Evolutionary conservation across 2,888 invertebrate genomes (phyloP), one percentile per base, ranked within the genome.

Genomic region (Cantharis rufa): DNA sequence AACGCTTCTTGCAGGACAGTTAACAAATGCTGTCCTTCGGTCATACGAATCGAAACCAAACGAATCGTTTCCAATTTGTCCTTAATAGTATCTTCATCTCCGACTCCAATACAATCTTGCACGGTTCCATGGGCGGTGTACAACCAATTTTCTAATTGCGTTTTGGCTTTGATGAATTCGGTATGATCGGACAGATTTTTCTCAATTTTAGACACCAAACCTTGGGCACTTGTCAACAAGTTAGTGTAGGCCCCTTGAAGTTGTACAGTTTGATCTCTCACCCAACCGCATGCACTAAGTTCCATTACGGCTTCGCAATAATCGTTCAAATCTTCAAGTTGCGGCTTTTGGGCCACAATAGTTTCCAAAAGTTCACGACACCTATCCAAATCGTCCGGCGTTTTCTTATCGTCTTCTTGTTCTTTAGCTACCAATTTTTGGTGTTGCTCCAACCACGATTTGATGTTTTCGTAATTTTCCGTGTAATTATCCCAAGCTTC

Each of bases 121-220:
- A 98, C 92, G 4, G 94, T 93, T 28, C 94, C 94, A 82, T 94
- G 94, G 27, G 96, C 95, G 61, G 93, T 92, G 75, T 93, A 92
- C 24, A 97, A 89, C 98, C 98, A 98, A 77, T 92, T 91, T 80
- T 95, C 93, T 82, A 97, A 90, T 83, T 95, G 94, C 78, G 93
- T 92, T 85, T 96, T 96, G 15, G 95, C 95, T 83, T 95, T 95
- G 9, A 96, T 90, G 87, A 97, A 97, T 85, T 97, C 96, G 0
- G 95, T 96, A 85, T 97, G 96, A 86, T 97, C 97, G 0, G 95
- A 94, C 0, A 98, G 89, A 87, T 95, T 96, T 89, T 96, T 96
- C 86, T 98, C 96, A 11, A 97, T 94, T 85, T 94, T 94, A 1
- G 95, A 94, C 16, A 96, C 94, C 62, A 96, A 89, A 85, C 92